Conservation (phyloP, 2,797 vertebrate genomes). For the Graptemys geographica region DNA sequence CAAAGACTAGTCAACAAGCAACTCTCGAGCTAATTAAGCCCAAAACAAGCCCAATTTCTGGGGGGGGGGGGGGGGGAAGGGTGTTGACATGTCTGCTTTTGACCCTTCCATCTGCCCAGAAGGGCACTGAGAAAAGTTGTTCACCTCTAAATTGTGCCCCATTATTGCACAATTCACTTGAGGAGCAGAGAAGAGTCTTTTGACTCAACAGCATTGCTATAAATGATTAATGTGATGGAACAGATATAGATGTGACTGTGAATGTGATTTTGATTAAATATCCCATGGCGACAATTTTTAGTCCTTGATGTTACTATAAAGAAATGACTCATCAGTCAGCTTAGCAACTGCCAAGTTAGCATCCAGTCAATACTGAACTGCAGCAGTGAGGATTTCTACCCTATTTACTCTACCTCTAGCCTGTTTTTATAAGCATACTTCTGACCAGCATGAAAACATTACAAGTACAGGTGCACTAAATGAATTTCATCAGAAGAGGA, state of each 20-base stretch:
- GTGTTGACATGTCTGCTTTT: background rate
- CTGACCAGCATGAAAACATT: background rate
- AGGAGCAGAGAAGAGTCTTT: background rate
- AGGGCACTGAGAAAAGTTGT: background rate
- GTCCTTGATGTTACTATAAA: background rate
- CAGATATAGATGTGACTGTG: background rate
- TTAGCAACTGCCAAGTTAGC: background rate
- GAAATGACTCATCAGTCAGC: background rate
- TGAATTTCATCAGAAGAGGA: background rate
- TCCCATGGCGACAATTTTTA: background rate
- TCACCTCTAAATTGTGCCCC: background rate
- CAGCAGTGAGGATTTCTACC: background rate
- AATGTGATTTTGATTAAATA: constrained; percentile 1
- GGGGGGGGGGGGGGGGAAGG: accelerated
- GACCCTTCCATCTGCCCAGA: background rate
- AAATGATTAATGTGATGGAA: background rate
- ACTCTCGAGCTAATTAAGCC: no score
- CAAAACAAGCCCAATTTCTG: no score
- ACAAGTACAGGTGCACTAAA: background rate
- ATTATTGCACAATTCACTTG: background rate
- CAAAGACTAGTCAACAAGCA: no score
- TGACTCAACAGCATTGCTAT: background rate
- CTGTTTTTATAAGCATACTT: background rate
- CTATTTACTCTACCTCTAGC: background rate
- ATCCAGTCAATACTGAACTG: background rate